phyloP scores from a whole-genome alignment of 2,113 vertebrate species.

The Dipodomys ordii region DNA sequence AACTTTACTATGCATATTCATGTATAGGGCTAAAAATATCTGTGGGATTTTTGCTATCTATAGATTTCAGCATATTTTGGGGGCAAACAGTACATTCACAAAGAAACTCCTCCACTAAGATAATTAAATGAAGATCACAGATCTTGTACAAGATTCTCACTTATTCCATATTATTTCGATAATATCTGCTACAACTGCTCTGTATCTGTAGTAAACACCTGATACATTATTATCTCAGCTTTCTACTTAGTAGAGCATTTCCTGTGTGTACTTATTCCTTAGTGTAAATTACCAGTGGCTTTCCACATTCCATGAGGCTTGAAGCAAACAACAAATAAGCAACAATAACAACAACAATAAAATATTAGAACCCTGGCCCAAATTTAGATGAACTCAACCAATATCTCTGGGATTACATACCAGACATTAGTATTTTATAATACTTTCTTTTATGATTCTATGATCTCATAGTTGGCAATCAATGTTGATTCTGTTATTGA shows the following conservation, averaged over 20 bases:
- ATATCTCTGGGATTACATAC: not conserved
- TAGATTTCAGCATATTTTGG: too few relatives aligned
- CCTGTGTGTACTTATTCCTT: too few relatives aligned
- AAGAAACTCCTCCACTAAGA: not conserved
- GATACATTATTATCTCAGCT: too few relatives aligned
- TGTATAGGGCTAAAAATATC: not conserved
- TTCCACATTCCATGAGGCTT: too few relatives aligned
- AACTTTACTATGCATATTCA: not conserved
- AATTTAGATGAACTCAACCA: not conserved
- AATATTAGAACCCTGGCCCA: not conserved
- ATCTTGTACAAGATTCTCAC: too few relatives aligned
- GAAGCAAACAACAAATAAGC: too few relatives aligned
- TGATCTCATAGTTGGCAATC: not conserved
- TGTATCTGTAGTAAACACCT: too few relatives aligned
- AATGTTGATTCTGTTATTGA: not conserved
- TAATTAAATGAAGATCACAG: too few relatives aligned
- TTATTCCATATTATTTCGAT: too few relatives aligned
- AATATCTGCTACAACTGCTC: too few relatives aligned
- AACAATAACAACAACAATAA: not conserved
- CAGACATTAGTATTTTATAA: not conserved
- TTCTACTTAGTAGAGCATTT: too few relatives aligned
- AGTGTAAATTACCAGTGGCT: too few relatives aligned
- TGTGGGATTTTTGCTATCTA: not conserved
- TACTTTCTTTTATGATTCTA: not conserved
- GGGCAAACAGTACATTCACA: not conserved